Base-by-base conservation (phyloP, 2,797 vertebrate species). In the Chaenodraco wilsoni region DNA sequence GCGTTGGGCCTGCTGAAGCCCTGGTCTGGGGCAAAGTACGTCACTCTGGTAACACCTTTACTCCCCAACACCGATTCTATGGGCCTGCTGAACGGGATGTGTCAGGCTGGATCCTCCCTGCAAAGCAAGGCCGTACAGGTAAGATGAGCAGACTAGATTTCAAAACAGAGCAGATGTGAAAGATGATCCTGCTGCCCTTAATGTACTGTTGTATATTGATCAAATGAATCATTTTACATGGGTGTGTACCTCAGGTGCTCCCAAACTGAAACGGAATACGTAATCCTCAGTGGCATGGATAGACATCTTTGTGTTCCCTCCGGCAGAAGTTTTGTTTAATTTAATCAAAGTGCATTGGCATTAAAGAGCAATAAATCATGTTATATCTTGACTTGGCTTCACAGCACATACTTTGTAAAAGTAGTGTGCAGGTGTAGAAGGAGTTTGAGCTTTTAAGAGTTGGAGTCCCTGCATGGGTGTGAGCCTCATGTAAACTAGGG, bases 11-110 rank as follows among this genome's bases (percentile, higher is more conserved):
- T 95, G 66, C 92, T 99, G 87, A 97, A 95, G 89, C 95, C 96
- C 33, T 98, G 97, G 97, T 95, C 95, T 0, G 97, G 97, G 69
- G 95, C 97, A 16, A 97, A 96, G 0, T 98, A 96, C 0, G 93
- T 97, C 79, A 97, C 97, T 0, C 88, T 99, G 90, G 95, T 98
- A 43, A 96, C 97, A 0, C 97, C 97, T 48, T 95, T 98, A 63
- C 92, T 99, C 65, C 85, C 92, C 76, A 96, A 95, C 83, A 92
- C 95, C 3, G 97, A 99, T 67, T 92, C 81, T 23, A 87, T 95
- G 79, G 97, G 97, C 40, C 72, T 98, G 46, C 92, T 97, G 31
- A 95, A 96, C 0, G 97, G 97, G 80, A 90, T 94, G 79, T 21
- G 96, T 60, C 92, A 89, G 21, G 95, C 96, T 5, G 96, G 95